A percentile compares a stretch with the other conserved stretches of the same genome.
phyloP scores from a whole-genome alignment of 2,888 invertebrate genomes.

The Ceramica pisi region DNA sequence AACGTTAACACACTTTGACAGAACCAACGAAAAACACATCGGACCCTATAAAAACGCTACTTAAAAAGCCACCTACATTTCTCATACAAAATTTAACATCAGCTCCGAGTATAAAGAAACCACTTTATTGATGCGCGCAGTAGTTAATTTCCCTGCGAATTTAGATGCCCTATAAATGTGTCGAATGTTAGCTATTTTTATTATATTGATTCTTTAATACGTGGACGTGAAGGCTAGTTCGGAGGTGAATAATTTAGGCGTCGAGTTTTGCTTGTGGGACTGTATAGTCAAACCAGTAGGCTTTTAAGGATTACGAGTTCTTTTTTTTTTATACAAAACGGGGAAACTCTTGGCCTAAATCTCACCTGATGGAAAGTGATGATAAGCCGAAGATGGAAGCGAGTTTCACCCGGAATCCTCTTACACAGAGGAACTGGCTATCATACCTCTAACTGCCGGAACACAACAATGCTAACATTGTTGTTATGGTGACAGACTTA shows the following conservation, averaged over 20 bases:
- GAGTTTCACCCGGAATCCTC: too few species aligned
- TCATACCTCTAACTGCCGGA: too few species aligned
- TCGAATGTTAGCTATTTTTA: conserved; percentile 52
- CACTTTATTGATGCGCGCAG: conserved; percentile 45
- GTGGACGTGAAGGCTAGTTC: not conserved
- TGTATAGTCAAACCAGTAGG: not conserved
- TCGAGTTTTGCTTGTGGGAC: not conserved
- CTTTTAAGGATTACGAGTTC: too few species aligned
- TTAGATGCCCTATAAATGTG: conserved; percentile 48
- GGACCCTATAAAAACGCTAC: conserved; percentile 47
- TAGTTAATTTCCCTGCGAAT: conserved; percentile 51
- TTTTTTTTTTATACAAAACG: too few species aligned
- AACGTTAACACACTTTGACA: conserved; percentile 39
- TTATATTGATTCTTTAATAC: conserved; percentile 29
- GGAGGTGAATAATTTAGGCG: conserved; percentile 31
- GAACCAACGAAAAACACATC: conserved; percentile 31
- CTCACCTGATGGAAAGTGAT: too few species aligned
- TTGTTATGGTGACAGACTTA: too few species aligned
- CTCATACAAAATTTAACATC: conserved; percentile 52
- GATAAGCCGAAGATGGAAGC: too few species aligned
- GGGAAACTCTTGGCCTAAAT: too few species aligned
- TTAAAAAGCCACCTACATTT: conserved; percentile 37
- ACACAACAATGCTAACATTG: too few species aligned
- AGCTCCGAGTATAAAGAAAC: conserved; percentile 46
- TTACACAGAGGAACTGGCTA: too few species aligned